phyloP scores from a whole-genome alignment of 1,140 invertebrate genomes.

The Penaeus indicus region DNA sequence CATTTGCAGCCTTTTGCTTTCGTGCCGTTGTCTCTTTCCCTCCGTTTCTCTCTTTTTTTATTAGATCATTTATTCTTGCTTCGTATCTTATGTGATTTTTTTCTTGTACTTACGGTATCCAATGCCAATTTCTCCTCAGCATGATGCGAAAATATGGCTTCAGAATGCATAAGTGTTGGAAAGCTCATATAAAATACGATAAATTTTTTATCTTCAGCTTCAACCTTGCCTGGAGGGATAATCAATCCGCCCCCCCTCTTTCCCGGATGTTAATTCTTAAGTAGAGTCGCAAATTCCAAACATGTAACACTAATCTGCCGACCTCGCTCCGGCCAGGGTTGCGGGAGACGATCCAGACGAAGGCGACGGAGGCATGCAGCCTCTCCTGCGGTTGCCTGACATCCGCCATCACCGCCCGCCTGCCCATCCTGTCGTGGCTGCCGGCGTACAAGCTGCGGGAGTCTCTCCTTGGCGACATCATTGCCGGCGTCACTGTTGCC shows the following conservation, averaged over 20 bases:
- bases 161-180: too few relatives aligned
- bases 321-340: not conserved
- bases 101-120: not conserved
- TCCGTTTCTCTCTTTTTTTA: not conserved
- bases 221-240: too few relatives aligned
- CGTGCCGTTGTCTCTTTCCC: not conserved
- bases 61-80: not conserved
- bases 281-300: too few relatives aligned
- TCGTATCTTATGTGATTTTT: not conserved
- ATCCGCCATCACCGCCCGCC: slow-evolving; percentile 21
- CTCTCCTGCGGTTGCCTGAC: slow-evolving; percentile 16
- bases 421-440: slow-evolving; percentile 66
- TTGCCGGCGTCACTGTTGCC: slow-evolving; percentile 85
- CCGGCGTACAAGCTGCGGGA: slow-evolving; percentile 50
- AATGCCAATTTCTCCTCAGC: too few relatives aligned
- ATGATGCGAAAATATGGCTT: too few relatives aligned
- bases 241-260: too few relatives aligned
- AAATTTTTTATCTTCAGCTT: too few relatives aligned
- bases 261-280: too few relatives aligned
- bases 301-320: too few relatives aligned
- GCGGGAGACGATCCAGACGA: not conserved
- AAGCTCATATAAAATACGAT: too few relatives aligned
- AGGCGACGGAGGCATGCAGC: slow-evolving; percentile 3
- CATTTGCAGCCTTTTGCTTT: not conserved
- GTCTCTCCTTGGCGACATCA: slow-evolving; percentile 59